Base-by-base conservation (phyloP, 1,140 invertebrate genomes). In the Delia radicum region DNA sequence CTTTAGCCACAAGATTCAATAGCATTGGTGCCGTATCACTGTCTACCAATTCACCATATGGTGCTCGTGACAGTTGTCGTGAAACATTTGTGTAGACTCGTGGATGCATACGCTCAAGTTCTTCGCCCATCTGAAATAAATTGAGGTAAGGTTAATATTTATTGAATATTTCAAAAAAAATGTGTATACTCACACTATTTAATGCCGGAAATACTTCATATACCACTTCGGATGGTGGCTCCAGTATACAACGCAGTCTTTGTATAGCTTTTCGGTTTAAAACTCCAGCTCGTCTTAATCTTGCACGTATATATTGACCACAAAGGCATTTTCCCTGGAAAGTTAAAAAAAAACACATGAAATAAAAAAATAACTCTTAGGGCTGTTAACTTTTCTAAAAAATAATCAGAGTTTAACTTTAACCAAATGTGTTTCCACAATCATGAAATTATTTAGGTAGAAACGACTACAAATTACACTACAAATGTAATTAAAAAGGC, bases 31-130 rank as follows among this genome's bases (percentile, higher is more conserved):
- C 88, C 15, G 88, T 87, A 77, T 91, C 90, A 1, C 88, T 87
- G 3, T 89, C 87, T 76, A 90, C 87, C 42, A 86, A 79, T 15
- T 88, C 87, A 2, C 87, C 87, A 2, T 88, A 89, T 0, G 87
- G 87, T 0, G 87, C 82, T 3, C 83, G 78, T 5, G 85, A 85
- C 12, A 90, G 81, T 82, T 92, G 91, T 46, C 91, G 82, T 0
- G 88, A 88, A 13, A 93, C 87, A 55, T 89, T 90, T 26, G 87
- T 87, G 80, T 89, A 93, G 1, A 92, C 80, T 73, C 91, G 90
- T 0, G 92, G 91, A 84, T 93, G 88, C 84, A 91, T 89, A 33
- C 92, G 87, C 80, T 94, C 92, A 61, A 93, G 82, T 78, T 86
- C 85, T 77, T 86, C 83, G 21, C 84, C 83, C 82, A 86, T 85